These are phyloP conservation scores for Micropterix aruncella DNA, from an alignment of 2,888 invertebrate genomes.

Conservation along the genomic window DNA sequence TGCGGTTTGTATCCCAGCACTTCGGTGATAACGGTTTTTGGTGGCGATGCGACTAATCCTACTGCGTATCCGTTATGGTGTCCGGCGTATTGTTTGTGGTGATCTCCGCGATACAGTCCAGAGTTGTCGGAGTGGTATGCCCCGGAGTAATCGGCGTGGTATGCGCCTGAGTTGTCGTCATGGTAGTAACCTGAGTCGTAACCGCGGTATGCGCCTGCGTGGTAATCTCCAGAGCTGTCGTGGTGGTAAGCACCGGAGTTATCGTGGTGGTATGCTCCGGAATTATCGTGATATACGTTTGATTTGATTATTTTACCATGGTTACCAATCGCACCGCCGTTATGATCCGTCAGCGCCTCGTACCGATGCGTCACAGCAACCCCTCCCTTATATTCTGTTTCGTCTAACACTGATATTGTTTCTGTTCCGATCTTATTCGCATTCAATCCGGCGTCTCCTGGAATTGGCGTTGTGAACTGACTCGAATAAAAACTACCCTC, in stretches of 20 bases:
- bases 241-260: slow-evolving; percentile 18
- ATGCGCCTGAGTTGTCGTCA: slow-evolving; percentile 14
- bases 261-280: slow-evolving; percentile 31
- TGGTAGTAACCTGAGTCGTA: not conserved
- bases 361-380: not conserved
- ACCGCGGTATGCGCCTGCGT: not conserved
- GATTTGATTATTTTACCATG: not conserved
- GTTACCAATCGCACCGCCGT: not conserved
- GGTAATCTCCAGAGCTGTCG: slow-evolving; percentile 6
- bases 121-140: slow-evolving; percentile 5
- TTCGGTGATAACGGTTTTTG: slow-evolving; percentile 29
- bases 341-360: not conserved
- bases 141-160: slow-evolving; percentile 14
- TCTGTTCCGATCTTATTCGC: not conserved
- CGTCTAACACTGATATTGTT: not conserved
- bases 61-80: slow-evolving; percentile 18
- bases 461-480: not conserved
- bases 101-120: slow-evolving; percentile 4
- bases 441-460: not conserved
- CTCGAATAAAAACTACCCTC: not conserved
- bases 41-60: slow-evolving; percentile 25
- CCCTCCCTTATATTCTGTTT: not conserved
- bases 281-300: slow-evolving; percentile 16
- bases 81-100: slow-evolving; percentile 4
- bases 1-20: slow-evolving; percentile 31